Evolutionary conservation across 2,888 invertebrate genomes (phyloP).

Genomic region (Malachius bipustulatus): DNA sequence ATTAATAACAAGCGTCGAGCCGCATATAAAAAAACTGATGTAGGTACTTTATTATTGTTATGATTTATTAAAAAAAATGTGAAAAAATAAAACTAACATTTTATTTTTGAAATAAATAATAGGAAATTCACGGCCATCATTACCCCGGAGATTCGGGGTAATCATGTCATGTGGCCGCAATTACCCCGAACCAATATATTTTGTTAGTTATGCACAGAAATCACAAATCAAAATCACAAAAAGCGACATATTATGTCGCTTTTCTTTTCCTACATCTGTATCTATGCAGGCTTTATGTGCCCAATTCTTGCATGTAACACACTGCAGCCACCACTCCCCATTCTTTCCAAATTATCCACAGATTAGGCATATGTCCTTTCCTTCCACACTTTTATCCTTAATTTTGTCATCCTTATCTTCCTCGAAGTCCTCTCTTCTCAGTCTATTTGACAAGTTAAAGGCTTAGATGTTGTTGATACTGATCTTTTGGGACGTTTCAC

Average conservation of each 20-base stretch:
- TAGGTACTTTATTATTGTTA: too few species aligned
- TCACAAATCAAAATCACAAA: too few species aligned
- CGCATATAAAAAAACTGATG: too few species aligned
- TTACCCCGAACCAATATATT: too few species aligned
- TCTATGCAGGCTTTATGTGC: constrained; percentile 3
- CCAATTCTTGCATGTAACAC: constrained; percentile 3
- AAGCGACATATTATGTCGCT: too few species aligned
- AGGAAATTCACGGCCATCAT: too few species aligned
- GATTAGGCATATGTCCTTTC: constrained; percentile 1
- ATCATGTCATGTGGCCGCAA: too few species aligned
- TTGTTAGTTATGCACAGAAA: constrained; percentile 2
- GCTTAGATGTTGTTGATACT: neutral
- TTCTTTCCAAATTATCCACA: constrained; percentile 1
- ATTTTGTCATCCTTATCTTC: constrained; percentile 3
- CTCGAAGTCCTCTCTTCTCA: constrained; percentile 1
- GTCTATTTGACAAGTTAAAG: neutral
- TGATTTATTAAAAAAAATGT: too few species aligned
- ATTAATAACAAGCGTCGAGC: too few species aligned
- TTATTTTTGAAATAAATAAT: too few species aligned
- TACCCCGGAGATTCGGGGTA: too few species aligned
- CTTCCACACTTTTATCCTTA: neutral
- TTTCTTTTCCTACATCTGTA: constrained; percentile 1
- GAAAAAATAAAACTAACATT: too few species aligned
- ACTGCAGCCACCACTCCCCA: constrained; percentile 2
- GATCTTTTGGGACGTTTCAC: constrained; percentile 3